Conservation (phyloP, 2,888 invertebrate genomes). For the Merodon equestris region DNA sequence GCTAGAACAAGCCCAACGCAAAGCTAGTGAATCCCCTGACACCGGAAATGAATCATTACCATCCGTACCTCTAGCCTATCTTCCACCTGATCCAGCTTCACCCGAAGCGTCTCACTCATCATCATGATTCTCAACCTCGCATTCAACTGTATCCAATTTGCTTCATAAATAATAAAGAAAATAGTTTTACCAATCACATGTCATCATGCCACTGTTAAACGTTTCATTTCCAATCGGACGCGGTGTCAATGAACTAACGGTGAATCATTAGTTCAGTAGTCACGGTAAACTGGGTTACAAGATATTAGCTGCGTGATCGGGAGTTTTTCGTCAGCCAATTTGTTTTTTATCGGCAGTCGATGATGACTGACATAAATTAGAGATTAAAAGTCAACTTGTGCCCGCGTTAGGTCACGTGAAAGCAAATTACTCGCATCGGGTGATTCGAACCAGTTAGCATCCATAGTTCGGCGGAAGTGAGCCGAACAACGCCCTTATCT, state of each 20-base stretch:
- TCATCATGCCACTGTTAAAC: too few relatives aligned
- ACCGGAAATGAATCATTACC: constrained; percentile 34
- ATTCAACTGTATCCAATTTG: too few relatives aligned
- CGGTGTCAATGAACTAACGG: too few relatives aligned
- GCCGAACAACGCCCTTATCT: too few relatives aligned
- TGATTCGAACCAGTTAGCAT: neutral
- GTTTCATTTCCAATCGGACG: too few relatives aligned
- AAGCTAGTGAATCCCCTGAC: neutral
- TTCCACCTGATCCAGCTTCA: constrained; percentile 14
- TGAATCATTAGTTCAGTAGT: too few relatives aligned
- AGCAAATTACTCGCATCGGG: constrained; percentile 10
- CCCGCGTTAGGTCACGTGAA: constrained; percentile 19
- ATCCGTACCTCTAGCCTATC: constrained; percentile 14
- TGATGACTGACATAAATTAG: neutral
- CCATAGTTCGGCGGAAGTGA: too few relatives aligned
- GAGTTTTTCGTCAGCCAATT: constrained; percentile 34
- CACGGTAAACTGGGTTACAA: too few relatives aligned
- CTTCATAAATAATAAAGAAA: too few relatives aligned
- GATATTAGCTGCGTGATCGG: too few relatives aligned
- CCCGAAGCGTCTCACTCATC: constrained; percentile 25
- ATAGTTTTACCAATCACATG: too few relatives aligned
- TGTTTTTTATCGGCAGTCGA: neutral
- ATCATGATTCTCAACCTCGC: too few relatives aligned
- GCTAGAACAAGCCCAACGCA: constrained; percentile 72
- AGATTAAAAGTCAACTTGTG: neutral